A percentile compares a stretch with the other conserved stretches of the same genome.
phyloP scores from a whole-genome alignment of 2,113 vertebrate species.

The Xiphorhynchus elegans region DNA sequence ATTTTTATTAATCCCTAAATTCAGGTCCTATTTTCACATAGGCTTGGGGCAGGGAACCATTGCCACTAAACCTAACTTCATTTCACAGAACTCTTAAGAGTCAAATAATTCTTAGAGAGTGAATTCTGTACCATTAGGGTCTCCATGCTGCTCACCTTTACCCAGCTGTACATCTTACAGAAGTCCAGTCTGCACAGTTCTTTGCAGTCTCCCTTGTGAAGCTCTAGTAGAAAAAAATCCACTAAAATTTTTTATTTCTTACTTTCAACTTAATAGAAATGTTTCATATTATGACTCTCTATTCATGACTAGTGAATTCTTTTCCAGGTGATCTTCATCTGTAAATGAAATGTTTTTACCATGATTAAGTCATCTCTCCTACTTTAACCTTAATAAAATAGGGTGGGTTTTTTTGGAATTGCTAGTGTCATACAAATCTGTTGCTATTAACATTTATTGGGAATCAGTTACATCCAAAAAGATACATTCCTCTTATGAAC shows the following conservation, averaged over 20 bases:
- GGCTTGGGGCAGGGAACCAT: neutral
- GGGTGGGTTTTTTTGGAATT: neutral
- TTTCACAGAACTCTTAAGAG: neutral
- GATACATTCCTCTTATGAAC: neutral
- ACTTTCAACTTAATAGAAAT: neutral
- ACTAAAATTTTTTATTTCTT: neutral
- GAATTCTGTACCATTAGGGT: neutral
- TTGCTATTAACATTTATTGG: neutral
- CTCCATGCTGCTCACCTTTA: neutral
- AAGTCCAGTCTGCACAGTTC: neutral
- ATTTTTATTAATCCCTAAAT: neutral
- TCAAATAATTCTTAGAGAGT: neutral
- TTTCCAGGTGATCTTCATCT: neutral
- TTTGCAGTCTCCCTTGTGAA: neutral
- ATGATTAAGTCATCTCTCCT: neutral
- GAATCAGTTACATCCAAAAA: neutral
- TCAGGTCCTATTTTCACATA: neutral
- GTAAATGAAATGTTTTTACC: neutral
- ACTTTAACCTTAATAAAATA: neutral
- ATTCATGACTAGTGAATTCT: neutral
- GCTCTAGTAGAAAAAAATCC: neutral
- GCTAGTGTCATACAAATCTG: neutral
- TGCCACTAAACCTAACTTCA: neutral
- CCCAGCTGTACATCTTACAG: neutral
- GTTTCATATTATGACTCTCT: neutral